These are phyloP conservation scores for Hetaerina titia DNA, from an alignment of 2,888 invertebrate species.

Conservation along the genomic window DNA sequence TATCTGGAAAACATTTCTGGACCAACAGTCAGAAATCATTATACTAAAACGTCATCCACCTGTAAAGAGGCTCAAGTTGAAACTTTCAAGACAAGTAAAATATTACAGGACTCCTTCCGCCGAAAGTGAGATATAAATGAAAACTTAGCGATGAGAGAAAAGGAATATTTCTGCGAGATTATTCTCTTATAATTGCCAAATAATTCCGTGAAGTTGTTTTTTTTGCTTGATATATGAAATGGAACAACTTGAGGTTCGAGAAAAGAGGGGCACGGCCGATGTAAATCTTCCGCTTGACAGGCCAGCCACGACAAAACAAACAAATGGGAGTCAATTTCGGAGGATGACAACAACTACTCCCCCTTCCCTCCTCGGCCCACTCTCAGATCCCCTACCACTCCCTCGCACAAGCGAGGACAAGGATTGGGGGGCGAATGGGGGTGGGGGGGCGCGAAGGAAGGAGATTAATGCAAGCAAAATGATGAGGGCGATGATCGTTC, in stretches of 20 bases:
- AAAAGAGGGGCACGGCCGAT: constrained; percentile 20
- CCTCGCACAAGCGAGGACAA: background rate
- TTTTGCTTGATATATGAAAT: background rate
- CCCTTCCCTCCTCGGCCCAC: background rate
- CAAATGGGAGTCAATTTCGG: constrained; percentile 57
- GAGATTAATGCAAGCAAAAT: background rate
- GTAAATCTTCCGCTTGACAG: constrained; percentile 43
- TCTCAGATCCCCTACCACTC: background rate
- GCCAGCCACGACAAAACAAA: constrained; percentile 44
- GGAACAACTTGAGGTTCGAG: background rate
- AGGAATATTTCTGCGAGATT: background rate
- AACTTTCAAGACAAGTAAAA: too few relatives aligned
- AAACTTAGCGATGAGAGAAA: background rate
- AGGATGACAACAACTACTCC: constrained; percentile 46
- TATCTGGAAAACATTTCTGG: too few relatives aligned
- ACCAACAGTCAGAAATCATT: too few relatives aligned
- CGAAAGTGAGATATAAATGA: background rate
- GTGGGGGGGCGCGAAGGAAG: background rate
- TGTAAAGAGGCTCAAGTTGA: too few relatives aligned
- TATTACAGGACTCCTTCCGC: background rate
- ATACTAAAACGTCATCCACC: too few relatives aligned
- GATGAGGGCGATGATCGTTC: background rate
- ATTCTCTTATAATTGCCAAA: background rate
- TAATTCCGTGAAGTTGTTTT: background rate
- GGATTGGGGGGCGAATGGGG: background rate